Evolutionary conservation across 2,888 invertebrate genomes (phyloP).

Genomic region (Agonopterix heracliana): DNA sequence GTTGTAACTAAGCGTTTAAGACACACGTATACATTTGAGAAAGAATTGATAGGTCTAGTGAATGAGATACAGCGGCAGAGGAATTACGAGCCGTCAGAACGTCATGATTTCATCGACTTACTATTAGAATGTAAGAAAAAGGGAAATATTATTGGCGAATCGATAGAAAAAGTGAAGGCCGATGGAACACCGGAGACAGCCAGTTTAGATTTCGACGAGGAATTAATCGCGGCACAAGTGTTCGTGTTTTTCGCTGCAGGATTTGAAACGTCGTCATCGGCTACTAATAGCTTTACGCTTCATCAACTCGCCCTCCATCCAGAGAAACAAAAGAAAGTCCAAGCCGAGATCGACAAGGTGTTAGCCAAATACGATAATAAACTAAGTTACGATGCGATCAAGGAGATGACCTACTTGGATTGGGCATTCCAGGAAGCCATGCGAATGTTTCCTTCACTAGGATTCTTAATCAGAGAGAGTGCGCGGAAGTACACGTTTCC

Average conservation of each 20-base stretch:
- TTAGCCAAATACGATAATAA: constrained; percentile 19
- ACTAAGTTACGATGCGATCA: constrained; percentile 22
- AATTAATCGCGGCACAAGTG: constrained; percentile 21
- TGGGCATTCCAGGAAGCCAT: constrained; percentile 20
- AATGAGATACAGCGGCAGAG: constrained; percentile 13
- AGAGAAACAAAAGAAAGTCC: constrained; percentile 17
- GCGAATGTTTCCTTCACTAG: constrained; percentile 20
- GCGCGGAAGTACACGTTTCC: constrained; percentile 18
- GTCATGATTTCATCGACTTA: constrained; percentile 26
- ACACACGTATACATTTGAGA: not conserved
- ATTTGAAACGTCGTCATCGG: constrained; percentile 24
- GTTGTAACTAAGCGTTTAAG: not conserved
- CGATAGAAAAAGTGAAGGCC: constrained; percentile 14
- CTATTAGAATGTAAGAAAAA: constrained; percentile 20
- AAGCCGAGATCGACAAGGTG: constrained; percentile 21
- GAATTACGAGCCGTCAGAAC: constrained; percentile 18
- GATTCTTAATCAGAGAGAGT: constrained; percentile 17
- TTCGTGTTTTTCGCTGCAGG: constrained; percentile 25
- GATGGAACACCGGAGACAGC: constrained; percentile 14
- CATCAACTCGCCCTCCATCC: constrained; percentile 21
- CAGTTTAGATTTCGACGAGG: constrained; percentile 14
- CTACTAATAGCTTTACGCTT: constrained; percentile 20
- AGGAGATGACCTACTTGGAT: constrained; percentile 23
- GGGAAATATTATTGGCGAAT: constrained; percentile 17
- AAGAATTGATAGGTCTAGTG: constrained; percentile 4